Base-by-base conservation (phyloP, 92 coral and sea anemone species). In the Phenganax subtilis region DNA sequence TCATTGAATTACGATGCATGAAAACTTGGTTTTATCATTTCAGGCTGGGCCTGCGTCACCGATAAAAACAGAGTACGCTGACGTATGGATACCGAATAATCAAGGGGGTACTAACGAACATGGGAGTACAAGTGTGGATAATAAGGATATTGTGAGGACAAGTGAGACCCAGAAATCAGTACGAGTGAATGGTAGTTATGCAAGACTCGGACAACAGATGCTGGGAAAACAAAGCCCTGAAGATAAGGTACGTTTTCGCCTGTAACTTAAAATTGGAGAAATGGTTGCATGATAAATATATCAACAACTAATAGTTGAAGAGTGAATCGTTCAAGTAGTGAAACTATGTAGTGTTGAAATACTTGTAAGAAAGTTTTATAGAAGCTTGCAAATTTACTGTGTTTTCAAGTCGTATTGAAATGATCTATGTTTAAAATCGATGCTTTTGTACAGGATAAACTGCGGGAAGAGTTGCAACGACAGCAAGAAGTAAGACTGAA, bases 51-150 rank as follows among this genome's bases (percentile, higher is more conserved):
- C 62, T 54, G 20, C 83, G 16, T 16, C 51, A 27, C 20, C 82
- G 61, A 51, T 80, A 20, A 87, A 88, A 71, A 96, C 99, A 16
- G 91, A 90, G 12, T 96, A 96, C 71, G 93, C 93, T 0, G 99
- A 92, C 62, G 96, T 96, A 20, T 90, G 88, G 31, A 58, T 96
- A 30, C 93, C 93, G 9, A 79, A 61, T 10, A 25, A 68, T 3
- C 10, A 12, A 16, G 83, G 51, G 15, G 30, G 14, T 9, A 64
- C 60, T 1, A 20, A 31, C 20, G 82, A 27, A 1, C 27, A 30
- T 47, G 72, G 57, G 16, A 59, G 10, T 8, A 76, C 55, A 76
- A 29, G 12, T 54, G 52, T 25, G 15, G 12, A 37, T 37, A 68
- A 37, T n/a, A 68, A 68, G 73, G 73, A 68, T 68, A 53, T 68